Evolutionary conservation across 2,888 invertebrate species (phyloP).

Genomic region (Drosophila emarginata): DNA sequence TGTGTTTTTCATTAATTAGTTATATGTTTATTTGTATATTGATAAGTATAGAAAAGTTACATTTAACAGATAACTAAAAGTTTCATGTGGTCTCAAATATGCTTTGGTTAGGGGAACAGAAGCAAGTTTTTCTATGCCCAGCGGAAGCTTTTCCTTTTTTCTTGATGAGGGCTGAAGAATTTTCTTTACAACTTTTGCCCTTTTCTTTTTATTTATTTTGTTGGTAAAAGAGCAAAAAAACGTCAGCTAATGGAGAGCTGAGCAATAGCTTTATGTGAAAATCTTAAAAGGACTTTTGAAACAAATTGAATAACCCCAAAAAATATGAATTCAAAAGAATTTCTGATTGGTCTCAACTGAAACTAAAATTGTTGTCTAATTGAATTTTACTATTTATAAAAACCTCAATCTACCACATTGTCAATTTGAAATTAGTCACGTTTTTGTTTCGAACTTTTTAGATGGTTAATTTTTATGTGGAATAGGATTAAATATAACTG

Average conservation of each 20-base stretch:
- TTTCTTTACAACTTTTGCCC: constrained; percentile 1
- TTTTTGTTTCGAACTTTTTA: too few species aligned
- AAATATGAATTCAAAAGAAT: neutral
- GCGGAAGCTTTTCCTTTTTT: neutral
- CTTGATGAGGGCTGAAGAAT: neutral
- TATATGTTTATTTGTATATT: neutral
- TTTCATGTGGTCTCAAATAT: neutral
- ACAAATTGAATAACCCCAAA: neutral
- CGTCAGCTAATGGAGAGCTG: neutral
- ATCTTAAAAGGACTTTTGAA: neutral
- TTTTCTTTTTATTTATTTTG: neutral
- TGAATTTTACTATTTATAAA: too few species aligned
- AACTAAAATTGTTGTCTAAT: neutral
- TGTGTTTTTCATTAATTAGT: constrained; percentile 4
- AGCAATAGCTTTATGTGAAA: neutral
- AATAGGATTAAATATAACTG: too few species aligned
- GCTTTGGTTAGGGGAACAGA: neutral
- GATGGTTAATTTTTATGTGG: too few species aligned
- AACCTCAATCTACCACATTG: too few species aligned
- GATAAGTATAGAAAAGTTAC: constrained; percentile 5
- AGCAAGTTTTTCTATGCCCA: neutral
- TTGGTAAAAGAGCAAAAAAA: neutral
- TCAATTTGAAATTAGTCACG: too few species aligned
- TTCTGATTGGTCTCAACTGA: neutral
- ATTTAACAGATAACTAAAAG: neutral